phyloP scores from a whole-genome alignment of 2,888 invertebrate species.

The Pantelozetes paolii region DNA sequence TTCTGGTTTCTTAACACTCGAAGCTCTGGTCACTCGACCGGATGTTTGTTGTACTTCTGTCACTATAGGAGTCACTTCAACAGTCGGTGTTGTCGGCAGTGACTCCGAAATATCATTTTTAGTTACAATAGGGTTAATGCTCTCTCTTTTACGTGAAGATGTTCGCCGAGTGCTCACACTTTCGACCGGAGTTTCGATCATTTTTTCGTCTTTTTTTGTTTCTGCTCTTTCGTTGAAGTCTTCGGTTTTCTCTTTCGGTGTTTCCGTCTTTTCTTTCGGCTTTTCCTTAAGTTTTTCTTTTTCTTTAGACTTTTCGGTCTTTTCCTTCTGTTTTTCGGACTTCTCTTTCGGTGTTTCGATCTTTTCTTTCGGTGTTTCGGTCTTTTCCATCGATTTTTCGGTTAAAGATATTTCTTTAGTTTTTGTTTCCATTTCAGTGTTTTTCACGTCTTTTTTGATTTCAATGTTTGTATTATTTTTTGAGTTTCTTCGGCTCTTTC shows the following conservation, averaged over 20 bases:
- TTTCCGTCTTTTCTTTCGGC: neutral
- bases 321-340: neutral
- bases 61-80: neutral
- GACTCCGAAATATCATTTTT: neutral
- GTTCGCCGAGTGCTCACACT: conserved; percentile 11
- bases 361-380: neutral
- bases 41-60: neutral
- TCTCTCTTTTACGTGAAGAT: conserved; percentile 1
- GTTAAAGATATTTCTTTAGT: neutral
- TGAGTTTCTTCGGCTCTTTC: conserved; percentile 15
- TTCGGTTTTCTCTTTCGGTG: neutral
- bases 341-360: neutral
- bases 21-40: neutral
- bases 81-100: neutral
- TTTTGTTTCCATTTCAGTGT: neutral
- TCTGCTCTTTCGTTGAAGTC: neutral
- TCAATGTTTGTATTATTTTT: neutral
- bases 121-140: neutral
- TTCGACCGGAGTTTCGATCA: neutral
- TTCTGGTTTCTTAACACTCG: neutral
- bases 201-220: neutral
- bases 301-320: neutral
- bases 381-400: neutral
- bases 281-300: neutral
- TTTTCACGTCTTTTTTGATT: conserved; percentile 11